Conservation (phyloP, 64 coral and sea anemone species). For the Actinia equina region DNA sequence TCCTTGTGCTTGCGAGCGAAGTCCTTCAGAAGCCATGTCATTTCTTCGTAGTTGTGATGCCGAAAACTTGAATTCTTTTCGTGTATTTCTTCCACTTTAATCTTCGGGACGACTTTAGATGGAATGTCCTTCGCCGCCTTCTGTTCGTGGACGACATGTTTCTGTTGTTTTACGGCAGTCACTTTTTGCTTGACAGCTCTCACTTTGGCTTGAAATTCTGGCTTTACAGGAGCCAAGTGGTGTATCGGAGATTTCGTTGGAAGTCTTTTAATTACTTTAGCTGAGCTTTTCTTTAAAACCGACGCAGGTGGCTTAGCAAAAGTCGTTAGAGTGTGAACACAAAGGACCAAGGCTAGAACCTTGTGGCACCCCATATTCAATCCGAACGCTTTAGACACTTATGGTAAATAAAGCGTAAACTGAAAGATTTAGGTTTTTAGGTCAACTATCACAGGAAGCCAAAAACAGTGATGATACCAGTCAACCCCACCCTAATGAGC, state of each 20-base stretch:
- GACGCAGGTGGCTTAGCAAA: constrained; percentile 1
- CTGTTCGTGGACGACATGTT: background rate
- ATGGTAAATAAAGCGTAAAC: background rate
- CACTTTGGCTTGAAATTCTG: background rate
- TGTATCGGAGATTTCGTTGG: background rate
- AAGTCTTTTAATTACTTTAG: background rate
- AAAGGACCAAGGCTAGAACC: constrained; percentile 8
- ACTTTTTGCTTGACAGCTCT: background rate
- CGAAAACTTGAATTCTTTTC: constrained; percentile 66
- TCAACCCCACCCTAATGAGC: background rate
- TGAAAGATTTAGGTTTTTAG: background rate
- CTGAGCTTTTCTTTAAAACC: background rate
- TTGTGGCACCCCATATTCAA: background rate
- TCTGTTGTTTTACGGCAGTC: background rate
- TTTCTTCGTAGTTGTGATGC: constrained; percentile 98
- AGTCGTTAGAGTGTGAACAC: background rate
- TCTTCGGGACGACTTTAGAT: background rate
- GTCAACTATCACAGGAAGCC: background rate
- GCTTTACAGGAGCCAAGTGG: background rate
- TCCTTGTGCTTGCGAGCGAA: constrained; percentile 66
- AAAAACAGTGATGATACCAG: background rate
- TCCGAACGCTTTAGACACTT: background rate
- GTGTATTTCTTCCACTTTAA: constrained; percentile 33
- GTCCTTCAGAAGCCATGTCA: constrained; percentile 94
- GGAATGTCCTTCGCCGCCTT: background rate